Evolutionary conservation across 2,888 invertebrate species (phyloP).

Genomic region (Brachypterus glaber): DNA sequence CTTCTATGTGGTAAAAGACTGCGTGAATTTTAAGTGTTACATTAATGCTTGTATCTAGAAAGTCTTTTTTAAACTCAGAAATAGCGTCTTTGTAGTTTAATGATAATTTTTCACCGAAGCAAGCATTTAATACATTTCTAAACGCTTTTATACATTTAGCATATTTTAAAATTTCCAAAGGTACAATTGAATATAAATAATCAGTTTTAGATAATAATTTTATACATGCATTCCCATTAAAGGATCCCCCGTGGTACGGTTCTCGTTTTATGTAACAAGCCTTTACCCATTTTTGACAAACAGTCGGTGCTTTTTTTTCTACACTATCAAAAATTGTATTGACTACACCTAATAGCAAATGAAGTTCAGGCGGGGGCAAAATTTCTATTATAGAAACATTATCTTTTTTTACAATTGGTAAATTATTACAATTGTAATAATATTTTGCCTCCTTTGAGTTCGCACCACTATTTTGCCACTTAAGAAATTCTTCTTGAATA

Average conservation of each 20-base stretch:
- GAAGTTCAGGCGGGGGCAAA: constrained; percentile 3
- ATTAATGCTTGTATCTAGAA: too few species aligned
- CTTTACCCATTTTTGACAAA: constrained; percentile 1
- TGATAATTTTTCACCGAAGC: too few species aligned
- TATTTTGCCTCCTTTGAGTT: too few species aligned
- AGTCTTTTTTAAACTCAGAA: too few species aligned
- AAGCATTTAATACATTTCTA: not conserved
- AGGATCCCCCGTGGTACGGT: not conserved
- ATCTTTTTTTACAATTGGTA: too few species aligned
- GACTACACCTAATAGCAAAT: not conserved
- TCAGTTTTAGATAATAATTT: constrained; percentile 3
- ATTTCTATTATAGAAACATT: constrained; percentile 1
- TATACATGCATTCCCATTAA: constrained; percentile 1
- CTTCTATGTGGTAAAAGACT: constrained; percentile 3
- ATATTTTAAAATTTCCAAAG: too few species aligned
- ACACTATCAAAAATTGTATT: constrained; percentile 1
- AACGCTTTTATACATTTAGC: not conserved
- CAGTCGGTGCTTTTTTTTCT: not conserved
- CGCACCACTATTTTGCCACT: too few species aligned
- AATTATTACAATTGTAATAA: too few species aligned
- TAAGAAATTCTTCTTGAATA: too few species aligned
- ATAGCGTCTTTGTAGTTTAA: too few species aligned
- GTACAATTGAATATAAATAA: constrained; percentile 2
- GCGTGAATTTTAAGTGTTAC: constrained; percentile 3
- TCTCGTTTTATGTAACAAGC: constrained; percentile 1